phyloP scores from a whole-genome alignment of 2,113 vertebrate species.

The Oreamnos americanus region DNA sequence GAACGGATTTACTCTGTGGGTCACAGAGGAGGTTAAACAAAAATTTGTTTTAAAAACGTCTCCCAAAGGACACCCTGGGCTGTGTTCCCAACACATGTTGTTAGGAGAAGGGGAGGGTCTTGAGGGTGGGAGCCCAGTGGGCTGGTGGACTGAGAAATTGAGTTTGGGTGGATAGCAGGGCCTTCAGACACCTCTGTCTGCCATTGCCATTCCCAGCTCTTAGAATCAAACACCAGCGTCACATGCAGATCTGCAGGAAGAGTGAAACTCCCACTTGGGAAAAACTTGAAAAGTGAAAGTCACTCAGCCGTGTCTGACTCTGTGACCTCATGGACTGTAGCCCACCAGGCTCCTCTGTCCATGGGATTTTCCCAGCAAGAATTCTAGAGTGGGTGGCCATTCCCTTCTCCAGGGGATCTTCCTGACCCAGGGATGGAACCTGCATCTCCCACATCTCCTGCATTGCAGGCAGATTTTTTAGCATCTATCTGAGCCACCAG shows the following conservation, averaged over 20 bases:
- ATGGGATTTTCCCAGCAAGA: neutral
- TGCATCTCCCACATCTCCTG: neutral
- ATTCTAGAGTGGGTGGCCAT: neutral
- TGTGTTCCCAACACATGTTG: neutral
- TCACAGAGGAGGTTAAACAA: slow-evolving; percentile 83
- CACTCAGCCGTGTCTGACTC: neutral
- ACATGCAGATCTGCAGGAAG: neutral
- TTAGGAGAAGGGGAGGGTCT: neutral
- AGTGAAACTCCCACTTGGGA: fast-evolving
- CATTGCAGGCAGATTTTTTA: neutral
- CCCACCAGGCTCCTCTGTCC: neutral
- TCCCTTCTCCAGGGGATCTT: neutral
- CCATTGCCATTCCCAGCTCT: neutral
- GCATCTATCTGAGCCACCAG: neutral
- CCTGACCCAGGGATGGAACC: neutral
- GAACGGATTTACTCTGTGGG: slow-evolving; percentile 73
- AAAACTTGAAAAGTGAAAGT: neutral
- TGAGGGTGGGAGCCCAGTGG: fast-evolving
- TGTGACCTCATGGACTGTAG: neutral
- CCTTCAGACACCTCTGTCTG: slow-evolving; percentile 14
- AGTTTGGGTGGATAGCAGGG: slow-evolving; percentile 1
- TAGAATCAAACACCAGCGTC: neutral
- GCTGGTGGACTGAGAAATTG: neutral
- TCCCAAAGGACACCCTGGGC: slow-evolving; percentile 5
- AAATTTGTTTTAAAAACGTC: slow-evolving; percentile 77